Percentiles rank a stretch among this genome's conserved stretches.
Evolutionary conservation across 2,113 vertebrate species (phyloP).

Genomic region (Ivindomyrus marchei): DNA sequence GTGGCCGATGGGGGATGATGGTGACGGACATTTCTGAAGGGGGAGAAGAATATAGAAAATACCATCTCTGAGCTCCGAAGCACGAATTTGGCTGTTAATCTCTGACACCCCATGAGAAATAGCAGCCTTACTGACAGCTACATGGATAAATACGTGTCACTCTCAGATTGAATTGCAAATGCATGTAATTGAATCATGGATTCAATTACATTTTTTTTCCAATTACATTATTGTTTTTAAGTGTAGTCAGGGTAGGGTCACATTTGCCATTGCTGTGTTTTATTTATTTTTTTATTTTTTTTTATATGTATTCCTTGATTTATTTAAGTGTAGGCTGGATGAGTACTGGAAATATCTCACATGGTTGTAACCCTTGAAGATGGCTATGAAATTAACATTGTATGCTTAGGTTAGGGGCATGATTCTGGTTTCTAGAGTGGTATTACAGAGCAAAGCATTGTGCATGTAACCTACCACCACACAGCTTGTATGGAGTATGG

Average conservation of each 20-base stretch:
- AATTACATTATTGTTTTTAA: background rate
- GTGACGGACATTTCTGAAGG: background rate
- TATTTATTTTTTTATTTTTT: background rate
- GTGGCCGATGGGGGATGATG: background rate
- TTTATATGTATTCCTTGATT: background rate
- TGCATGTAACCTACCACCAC: background rate
- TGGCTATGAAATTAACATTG: background rate
- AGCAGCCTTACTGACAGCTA: background rate
- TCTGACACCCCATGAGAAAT: background rate
- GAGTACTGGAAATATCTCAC: background rate
- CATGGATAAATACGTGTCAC: background rate
- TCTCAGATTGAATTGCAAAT: background rate
- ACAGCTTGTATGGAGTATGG: background rate
- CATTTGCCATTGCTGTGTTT: background rate
- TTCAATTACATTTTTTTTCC: too few relatives aligned
- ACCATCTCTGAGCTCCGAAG: background rate
- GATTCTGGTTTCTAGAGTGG: background rate
- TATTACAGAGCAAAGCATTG: background rate
- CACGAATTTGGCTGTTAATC: background rate
- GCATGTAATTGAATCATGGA: background rate
- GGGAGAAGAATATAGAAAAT: background rate
- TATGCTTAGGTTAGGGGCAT: background rate
- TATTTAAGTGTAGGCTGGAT: background rate
- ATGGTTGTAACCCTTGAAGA: background rate
- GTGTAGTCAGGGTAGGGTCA: background rate